Evolutionary conservation across 2,113 vertebrate genomes (phyloP), one percentile per base, ranked within the genome.

Genomic region (Periophthalmodon schlosseri): DNA sequence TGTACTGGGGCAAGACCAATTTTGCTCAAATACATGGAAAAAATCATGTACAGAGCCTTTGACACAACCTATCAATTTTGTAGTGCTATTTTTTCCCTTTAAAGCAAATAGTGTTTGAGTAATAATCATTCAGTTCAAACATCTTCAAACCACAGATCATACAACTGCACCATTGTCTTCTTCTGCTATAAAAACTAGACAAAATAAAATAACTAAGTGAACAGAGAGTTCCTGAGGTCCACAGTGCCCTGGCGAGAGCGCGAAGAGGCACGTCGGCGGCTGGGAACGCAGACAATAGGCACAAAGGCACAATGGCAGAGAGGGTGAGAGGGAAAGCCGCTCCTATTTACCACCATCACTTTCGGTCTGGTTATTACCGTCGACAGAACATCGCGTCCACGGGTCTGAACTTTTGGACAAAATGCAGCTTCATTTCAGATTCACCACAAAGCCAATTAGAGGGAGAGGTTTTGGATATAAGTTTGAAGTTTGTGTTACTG

Each of bases 201-300:
- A 3, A 44, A 13, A 15, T 18, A 64, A 33, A 64, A 34, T 10
- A 6, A 1, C 2, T 18, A 12, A 44, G 34, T 65, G 63, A 21
- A 65, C 63, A 65, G 1, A 10, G 18, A 39, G 63, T 65, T n/a
- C 63, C 20, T 5, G 10, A 12, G 20, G 63, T 44, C 21, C 34
- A 44, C 9, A 2, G 36, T 21, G 34, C 63, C n/a, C 63, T 36
- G 18, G 8, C 18, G 14, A 39, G 34, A 1, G 34, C 21, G 18
- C 13, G 33, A 39, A 2, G 39, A 44, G 34, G 20, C 6, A 20
- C 18, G 20, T 4, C 11, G 64, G 33, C 34, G 10, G 16, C 39
- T 13, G n/a, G 36, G 65, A 46, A 68, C 66, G 24, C 13, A 23
- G 39, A 68, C 66, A 68, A 68, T 68, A 28, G 5, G 44, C n/a